phyloP scores from a whole-genome alignment of 1,140 invertebrate species.

The Odontomachus brunneus region DNA sequence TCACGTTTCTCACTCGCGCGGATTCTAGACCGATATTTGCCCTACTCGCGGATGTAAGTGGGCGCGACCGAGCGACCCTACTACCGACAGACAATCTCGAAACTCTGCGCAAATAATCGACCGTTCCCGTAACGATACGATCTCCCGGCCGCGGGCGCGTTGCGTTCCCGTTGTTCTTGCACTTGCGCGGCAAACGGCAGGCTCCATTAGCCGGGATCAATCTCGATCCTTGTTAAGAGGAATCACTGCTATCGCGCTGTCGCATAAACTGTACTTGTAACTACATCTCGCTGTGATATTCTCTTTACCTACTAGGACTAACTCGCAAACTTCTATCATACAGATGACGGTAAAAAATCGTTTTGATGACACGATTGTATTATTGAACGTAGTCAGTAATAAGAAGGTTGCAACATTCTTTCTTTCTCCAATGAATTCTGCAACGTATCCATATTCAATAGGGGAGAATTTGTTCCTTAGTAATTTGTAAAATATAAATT shows the following conservation, averaged over 20 bases:
- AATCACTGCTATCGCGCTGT: not conserved
- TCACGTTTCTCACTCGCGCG: constrained; percentile 68
- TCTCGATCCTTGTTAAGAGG: not conserved
- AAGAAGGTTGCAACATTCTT: too few relatives aligned
- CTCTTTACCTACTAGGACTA: too few relatives aligned
- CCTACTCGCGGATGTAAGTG: constrained; percentile 42
- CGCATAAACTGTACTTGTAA: not conserved
- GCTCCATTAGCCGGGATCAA: constrained; percentile 17
- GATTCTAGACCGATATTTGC: constrained; percentile 71
- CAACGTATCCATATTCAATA: too few relatives aligned
- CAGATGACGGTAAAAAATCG: too few relatives aligned
- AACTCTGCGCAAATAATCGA: constrained; percentile 63
- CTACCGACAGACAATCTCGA: constrained; percentile 34
- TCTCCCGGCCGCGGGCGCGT: not conserved
- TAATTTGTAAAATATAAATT: too few relatives aligned
- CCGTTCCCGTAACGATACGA: not conserved
- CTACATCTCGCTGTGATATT: not conserved
- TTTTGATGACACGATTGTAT: too few relatives aligned
- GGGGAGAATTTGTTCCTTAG: too few relatives aligned
- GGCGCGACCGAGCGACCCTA: constrained; percentile 10
- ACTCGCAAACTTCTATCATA: too few relatives aligned
- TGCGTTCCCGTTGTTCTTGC: constrained; percentile 4
- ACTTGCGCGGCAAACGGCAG: not conserved
- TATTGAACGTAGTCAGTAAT: too few relatives aligned
- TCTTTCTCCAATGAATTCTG: too few relatives aligned